Conservation (phyloP, 2,113 vertebrate genomes). For the Scomber colias region DNA sequence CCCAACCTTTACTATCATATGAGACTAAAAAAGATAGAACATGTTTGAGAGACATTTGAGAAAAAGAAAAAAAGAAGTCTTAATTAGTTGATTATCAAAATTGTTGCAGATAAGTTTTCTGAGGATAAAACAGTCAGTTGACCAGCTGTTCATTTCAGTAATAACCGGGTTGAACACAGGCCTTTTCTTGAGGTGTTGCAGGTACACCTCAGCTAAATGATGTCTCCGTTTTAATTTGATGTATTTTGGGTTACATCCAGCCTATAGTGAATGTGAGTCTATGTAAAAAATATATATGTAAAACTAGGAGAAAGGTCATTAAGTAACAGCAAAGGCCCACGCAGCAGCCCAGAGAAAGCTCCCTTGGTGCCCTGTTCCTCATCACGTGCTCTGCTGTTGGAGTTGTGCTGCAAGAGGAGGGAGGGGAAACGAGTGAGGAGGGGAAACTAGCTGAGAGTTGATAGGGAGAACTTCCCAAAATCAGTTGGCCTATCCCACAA, state of each 20-base stretch:
- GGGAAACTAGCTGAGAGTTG: neutral
- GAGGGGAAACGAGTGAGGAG: neutral
- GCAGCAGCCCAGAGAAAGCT: slow-evolving; percentile 52
- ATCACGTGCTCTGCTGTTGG: slow-evolving; percentile 54
- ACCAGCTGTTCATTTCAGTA: too few relatives aligned
- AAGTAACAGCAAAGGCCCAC: slow-evolving; percentile 60
- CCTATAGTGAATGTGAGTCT: slow-evolving; percentile 20
- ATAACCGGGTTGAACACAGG: too few relatives aligned
- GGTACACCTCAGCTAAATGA: too few relatives aligned
- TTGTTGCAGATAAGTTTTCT: too few relatives aligned
- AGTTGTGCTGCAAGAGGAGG: neutral
- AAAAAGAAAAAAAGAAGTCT: too few relatives aligned
- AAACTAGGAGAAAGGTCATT: slow-evolving; percentile 71
- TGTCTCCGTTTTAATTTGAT: too few relatives aligned
- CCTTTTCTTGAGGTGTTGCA: too few relatives aligned
- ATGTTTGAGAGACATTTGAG: too few relatives aligned
- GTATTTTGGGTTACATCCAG: slow-evolving; percentile 14
- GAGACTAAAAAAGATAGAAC: too few relatives aligned
- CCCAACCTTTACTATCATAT: too few relatives aligned
- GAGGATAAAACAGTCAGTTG: too few relatives aligned
- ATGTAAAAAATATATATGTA: slow-evolving; percentile 25
- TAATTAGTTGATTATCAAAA: too few relatives aligned
- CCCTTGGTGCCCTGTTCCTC: slow-evolving; percentile 60
- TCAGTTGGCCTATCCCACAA: slow-evolving; percentile 44
- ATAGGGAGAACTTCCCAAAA: slow-evolving; percentile 31